Base-by-base conservation (phyloP, 2,113 vertebrate species). In the Pardalotus punctatus region DNA sequence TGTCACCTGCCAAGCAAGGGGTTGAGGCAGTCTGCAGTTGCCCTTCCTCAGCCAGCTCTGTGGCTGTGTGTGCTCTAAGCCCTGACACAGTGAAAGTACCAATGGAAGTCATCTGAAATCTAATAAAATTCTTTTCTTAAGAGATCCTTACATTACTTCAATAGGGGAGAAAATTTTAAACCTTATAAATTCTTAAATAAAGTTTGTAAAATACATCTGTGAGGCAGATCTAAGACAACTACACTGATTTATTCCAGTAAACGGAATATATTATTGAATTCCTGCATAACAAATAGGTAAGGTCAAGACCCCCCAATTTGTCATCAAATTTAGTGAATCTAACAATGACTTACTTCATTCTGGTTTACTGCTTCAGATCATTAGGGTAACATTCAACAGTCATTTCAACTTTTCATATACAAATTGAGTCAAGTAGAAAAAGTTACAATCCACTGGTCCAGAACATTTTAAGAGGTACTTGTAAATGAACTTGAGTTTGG, bases 321-420 rank as follows among this genome's bases (percentile, higher is more conserved):
- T 88, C 70, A 81, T 81, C 53, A 42, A 91, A 89, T 93, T 81
- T 87, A 92, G 70, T 5, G 10, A 85, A 57, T 85, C 92, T 93
- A 94, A 69, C 29, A 88, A 51, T 81, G 91, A 87, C 51, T 96
- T 82, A 90, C 60, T 90, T 80, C 36, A 92, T 93, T 95, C 74
- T 95, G 73, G 36, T 88, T 96, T 97, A 78, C 20, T 0, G 5
- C 73, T 87, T 92, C 53, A 79, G 29, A 62, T 87, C 77, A 45
- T 90, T 64, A 88, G 28, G 42, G 62, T 88, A 65, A 66, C 62
- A 67, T 88, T 91, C 65, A 73, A 35, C 21, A 80, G 38, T 83
- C 29, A 77, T 95, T 96, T 83, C 71, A 81, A 91, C 85, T 88
- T 95, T 88, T 90, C 62, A 81, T 79, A 56, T 65, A 73, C 36